These are phyloP conservation scores for Gila robusta DNA, from an alignment of 2,797 vertebrate genomes.

Conservation along the genomic window DNA sequence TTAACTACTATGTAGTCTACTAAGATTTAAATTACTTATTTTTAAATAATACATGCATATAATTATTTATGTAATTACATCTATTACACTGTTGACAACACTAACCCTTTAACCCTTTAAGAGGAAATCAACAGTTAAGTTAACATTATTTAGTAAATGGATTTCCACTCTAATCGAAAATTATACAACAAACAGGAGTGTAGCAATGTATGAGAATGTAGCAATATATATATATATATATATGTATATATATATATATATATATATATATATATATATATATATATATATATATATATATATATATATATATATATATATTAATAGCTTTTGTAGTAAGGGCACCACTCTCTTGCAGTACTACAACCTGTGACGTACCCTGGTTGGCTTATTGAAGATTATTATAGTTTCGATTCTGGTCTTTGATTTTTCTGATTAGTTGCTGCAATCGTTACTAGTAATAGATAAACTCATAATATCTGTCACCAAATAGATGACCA, in stretches of 20 bases:
- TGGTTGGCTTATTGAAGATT: neutral
- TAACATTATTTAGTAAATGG: neutral
- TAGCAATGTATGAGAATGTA: too few relatives aligned
- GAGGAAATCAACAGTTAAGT: neutral
- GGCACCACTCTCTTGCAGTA: neutral
- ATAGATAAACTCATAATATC: too few relatives aligned
- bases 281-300: too few relatives aligned
- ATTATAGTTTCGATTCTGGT: too few relatives aligned
- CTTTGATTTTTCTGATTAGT: too few relatives aligned
- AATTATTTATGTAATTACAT: neutral
- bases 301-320: too few relatives aligned
- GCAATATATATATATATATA: too few relatives aligned
- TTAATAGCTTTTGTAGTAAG: neutral
- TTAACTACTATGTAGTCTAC: neutral
- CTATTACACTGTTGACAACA: neutral
- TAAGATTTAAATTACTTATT: neutral
- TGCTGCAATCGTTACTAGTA: too few relatives aligned
- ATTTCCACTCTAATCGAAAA: neutral
- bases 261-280: too few relatives aligned
- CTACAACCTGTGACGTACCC: neutral
- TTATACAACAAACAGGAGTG: neutral
- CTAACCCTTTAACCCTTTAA: neutral
- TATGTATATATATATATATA: too few relatives aligned
- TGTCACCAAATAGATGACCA: neutral
- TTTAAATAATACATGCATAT: neutral